A percentile compares a stretch with the other conserved stretches of the same genome.
Evolutionary conservation across 2,888 invertebrate genomes (phyloP).

Genomic region (Malachius bipustulatus): DNA sequence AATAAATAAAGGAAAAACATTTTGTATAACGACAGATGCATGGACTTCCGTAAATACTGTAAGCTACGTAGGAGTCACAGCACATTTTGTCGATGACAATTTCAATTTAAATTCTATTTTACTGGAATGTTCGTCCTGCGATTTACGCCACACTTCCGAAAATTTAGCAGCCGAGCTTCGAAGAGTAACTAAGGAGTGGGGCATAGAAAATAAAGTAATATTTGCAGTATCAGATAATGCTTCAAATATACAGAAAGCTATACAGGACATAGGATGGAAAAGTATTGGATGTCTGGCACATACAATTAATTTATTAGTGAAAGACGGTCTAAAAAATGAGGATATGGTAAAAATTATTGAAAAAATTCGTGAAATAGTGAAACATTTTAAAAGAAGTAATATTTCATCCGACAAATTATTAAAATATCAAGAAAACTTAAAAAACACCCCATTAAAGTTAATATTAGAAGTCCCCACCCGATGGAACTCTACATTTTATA

Average conservation of each 20-base stretch:
- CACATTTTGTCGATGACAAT: conserved; percentile 1
- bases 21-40: neutral
- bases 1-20: neutral
- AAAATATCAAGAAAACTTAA: neutral
- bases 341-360: too few relatives aligned
- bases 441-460: neutral
- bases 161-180: neutral
- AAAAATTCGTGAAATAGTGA: too few relatives aligned
- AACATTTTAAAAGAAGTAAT: neutral
- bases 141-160: neutral
- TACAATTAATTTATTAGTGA: neutral
- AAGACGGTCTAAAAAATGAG: too few relatives aligned
- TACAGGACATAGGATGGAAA: neutral
- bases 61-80: neutral
- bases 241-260: neutral
- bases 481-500: neutral
- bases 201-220: neutral
- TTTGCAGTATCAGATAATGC: neutral
- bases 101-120: neutral
- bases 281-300: neutral
- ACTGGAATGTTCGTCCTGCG: neutral
- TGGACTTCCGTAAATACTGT: neutral
- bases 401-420: neutral
- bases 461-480: neutral
- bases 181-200: neutral